Evolutionary conservation across 2,888 invertebrate genomes (phyloP).

Genomic region (Dynastes grantii): DNA sequence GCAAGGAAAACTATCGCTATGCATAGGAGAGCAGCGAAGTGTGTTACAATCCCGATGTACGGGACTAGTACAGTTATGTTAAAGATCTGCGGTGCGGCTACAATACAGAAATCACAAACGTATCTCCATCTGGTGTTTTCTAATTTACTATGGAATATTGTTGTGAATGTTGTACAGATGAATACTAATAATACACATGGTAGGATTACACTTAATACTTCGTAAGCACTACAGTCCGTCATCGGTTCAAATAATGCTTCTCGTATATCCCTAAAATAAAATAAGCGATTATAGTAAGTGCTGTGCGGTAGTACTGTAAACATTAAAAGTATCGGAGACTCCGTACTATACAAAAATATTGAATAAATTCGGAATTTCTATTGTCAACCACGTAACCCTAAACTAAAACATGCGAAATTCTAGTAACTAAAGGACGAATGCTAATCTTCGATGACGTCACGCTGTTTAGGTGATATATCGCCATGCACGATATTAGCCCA

Average conservation of each 20-base stretch:
- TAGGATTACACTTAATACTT: constrained; percentile 69
- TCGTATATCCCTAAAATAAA: constrained; percentile 14
- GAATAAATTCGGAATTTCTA: too few relatives aligned
- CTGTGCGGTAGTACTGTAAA: too few relatives aligned
- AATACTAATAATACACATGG: constrained; percentile 65
- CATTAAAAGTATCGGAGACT: too few relatives aligned
- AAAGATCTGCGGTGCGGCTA: constrained; percentile 74
- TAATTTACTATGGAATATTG: constrained; percentile 56
- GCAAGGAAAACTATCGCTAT: constrained; percentile 36
- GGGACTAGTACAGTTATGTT: constrained; percentile 73
- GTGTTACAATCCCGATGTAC: constrained; percentile 62
- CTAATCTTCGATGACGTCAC: too few relatives aligned
- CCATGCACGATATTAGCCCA: too few relatives aligned
- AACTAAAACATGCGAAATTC: neutral
- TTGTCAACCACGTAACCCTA: too few relatives aligned
- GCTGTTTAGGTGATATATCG: too few relatives aligned
- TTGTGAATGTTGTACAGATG: constrained; percentile 62
- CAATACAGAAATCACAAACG: constrained; percentile 73
- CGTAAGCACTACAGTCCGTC: constrained; percentile 66
- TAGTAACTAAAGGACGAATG: too few relatives aligned
- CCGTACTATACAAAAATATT: too few relatives aligned
- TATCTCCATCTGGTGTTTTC: constrained; percentile 62
- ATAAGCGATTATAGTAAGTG: too few relatives aligned
- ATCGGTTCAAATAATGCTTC: neutral
- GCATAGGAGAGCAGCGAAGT: constrained; percentile 44